A percentile compares a stretch with the other conserved stretches of the same genome.
phyloP scores from a whole-genome alignment of 92 coral and sea anemone species.

The Desmophyllum pertusum region DNA sequence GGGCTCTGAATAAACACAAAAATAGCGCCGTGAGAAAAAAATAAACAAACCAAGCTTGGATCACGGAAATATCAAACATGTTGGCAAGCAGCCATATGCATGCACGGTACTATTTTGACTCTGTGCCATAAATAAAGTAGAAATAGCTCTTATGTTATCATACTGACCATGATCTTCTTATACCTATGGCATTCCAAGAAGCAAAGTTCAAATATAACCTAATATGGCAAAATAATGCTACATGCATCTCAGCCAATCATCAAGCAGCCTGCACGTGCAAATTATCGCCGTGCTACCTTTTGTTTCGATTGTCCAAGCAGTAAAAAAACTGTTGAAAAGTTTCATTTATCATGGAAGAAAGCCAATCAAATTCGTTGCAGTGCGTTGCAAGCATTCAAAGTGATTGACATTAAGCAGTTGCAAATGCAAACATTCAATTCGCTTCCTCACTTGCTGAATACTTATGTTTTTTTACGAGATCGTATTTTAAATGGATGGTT shows the following conservation, averaged over 20 bases:
- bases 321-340: not conserved
- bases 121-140: not conserved
- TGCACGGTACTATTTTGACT: not conserved
- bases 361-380: not conserved
- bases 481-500: too few relatives aligned
- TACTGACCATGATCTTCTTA: not conserved
- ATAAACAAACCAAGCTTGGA: not conserved
- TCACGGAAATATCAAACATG: not conserved
- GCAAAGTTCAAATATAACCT: not conserved
- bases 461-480: too few relatives aligned
- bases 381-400: too few relatives aligned
- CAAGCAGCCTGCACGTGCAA: not conserved
- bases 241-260: not conserved
- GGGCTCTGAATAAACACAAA: conserved; percentile 6
- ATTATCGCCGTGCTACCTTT: not conserved
- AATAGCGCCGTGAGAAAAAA: not conserved
- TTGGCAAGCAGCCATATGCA: conserved; percentile 11
- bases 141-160: not conserved
- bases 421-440: not conserved
- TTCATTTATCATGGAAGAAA: too few relatives aligned
- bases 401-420: not conserved
- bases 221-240: not conserved
- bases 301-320: not conserved
- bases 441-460: not conserved
- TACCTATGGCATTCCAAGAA: not conserved